A percentile compares a stretch with the other conserved stretches of the same genome.
phyloP scores from a whole-genome alignment of 2,888 invertebrate genomes.

The Eubasilissa splendida region DNA sequence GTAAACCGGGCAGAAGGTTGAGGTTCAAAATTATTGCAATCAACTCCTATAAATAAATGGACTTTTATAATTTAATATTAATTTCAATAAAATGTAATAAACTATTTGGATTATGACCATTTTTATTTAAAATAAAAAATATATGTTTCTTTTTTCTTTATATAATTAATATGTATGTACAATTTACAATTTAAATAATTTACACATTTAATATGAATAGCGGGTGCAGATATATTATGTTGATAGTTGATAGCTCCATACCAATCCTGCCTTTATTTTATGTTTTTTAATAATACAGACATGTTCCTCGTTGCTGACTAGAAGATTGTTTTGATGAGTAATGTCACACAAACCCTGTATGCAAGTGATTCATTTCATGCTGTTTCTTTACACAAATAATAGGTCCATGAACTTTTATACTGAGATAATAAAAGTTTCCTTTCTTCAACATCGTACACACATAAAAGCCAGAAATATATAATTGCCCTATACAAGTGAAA shows the following conservation, averaged over 20 bases:
- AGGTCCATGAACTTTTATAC: too few relatives aligned
- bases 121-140: slow-evolving; percentile 54
- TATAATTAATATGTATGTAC: slow-evolving; percentile 56
- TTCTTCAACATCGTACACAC: too few relatives aligned
- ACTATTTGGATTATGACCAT: slow-evolving; percentile 40
- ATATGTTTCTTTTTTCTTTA: slow-evolving; percentile 53
- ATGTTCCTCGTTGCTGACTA: slow-evolving; percentile 54
- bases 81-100: slow-evolving; percentile 51
- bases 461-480: too few relatives aligned
- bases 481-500: slow-evolving; percentile 5
- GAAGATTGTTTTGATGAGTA: slow-evolving; percentile 50
- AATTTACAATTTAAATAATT: slow-evolving; percentile 59
- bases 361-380: background rate
- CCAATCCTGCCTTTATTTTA: slow-evolving; percentile 9
- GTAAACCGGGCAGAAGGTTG: slow-evolving; percentile 24
- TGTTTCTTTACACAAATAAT: too few relatives aligned
- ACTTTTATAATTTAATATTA: slow-evolving; percentile 42
- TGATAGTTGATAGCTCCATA: slow-evolving; percentile 17
- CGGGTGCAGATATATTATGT: slow-evolving; percentile 40
- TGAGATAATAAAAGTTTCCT: too few relatives aligned
- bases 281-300: slow-evolving; percentile 51
- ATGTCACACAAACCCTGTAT: slow-evolving; percentile 33
- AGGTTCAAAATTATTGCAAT: slow-evolving; percentile 48
- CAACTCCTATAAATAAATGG: slow-evolving; percentile 47
- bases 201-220: slow-evolving; percentile 56